Percentiles rank a stretch among this genome's conserved stretches.
Conservation (phyloP, 1,140 invertebrate genomes). For the Megalopta genalis region DNA sequence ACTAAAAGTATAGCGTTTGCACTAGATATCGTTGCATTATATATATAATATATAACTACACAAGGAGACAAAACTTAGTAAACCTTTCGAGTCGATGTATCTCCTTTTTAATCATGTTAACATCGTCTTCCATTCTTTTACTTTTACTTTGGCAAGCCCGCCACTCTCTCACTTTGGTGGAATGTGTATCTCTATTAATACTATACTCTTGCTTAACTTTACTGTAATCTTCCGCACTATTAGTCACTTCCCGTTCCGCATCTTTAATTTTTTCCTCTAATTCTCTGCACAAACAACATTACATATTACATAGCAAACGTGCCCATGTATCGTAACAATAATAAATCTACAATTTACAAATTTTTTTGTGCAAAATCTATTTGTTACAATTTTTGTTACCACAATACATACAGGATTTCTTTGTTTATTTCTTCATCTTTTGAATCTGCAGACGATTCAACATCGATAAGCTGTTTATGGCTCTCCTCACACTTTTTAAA, state of each 20-base stretch:
- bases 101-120: constrained; percentile 62
- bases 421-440: constrained; percentile 64
- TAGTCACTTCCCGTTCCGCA: constrained; percentile 56
- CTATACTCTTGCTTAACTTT: constrained; percentile 51
- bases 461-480: constrained; percentile 44
- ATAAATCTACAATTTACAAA: too few relatives aligned
- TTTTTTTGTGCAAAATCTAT: too few relatives aligned
- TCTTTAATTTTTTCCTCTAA: constrained; percentile 55
- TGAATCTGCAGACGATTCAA: constrained; percentile 32
- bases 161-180: constrained; percentile 58
- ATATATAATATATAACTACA: neutral
- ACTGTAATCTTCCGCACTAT: constrained; percentile 48
- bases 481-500: constrained; percentile 51
- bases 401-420: constrained; percentile 64
- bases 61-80: constrained; percentile 16
- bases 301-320: neutral
- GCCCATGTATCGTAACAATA: too few relatives aligned
- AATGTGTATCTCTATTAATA: constrained; percentile 49
- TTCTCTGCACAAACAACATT: constrained; percentile 50
- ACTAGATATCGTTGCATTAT: neutral
- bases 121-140: constrained; percentile 66
- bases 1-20: constrained; percentile 25
- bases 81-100: constrained; percentile 71
- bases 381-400: too few relatives aligned
- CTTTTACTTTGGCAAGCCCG: constrained; percentile 41